These are phyloP conservation scores for Myotis daubentonii DNA, from an alignment of 2,797 vertebrate species.

Conservation along the genomic window DNA sequence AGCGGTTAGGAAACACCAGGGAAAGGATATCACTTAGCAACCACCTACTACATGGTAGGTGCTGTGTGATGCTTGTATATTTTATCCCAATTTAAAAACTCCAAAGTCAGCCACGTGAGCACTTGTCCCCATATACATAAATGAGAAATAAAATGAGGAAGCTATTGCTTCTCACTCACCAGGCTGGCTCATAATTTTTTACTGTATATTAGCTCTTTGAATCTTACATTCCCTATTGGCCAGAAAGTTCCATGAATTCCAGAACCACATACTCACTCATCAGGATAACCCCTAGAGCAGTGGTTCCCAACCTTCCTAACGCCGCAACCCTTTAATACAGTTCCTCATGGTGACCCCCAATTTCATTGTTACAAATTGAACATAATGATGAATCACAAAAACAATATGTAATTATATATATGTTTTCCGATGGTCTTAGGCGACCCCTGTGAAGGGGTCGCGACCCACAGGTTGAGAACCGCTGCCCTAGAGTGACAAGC, in stretches of 20 bases:
- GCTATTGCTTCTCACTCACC: background rate
- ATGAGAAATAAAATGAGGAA: background rate
- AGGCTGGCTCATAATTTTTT: background rate
- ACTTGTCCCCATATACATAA: background rate
- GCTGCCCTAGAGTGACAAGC: background rate
- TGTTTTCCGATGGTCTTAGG: too few relatives aligned
- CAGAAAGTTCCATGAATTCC: background rate
- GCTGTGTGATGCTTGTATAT: background rate
- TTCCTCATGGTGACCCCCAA: too few relatives aligned
- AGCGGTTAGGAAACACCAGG: background rate
- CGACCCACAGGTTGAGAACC: too few relatives aligned
- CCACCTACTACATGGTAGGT: background rate
- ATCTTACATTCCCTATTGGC: background rate
- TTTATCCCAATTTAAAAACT: background rate
- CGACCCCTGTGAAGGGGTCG: too few relatives aligned
- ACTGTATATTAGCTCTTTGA: background rate
- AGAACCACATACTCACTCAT: background rate
- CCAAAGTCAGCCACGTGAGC: background rate
- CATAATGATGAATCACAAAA: too few relatives aligned
- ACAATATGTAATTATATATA: too few relatives aligned
- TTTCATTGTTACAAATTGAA: too few relatives aligned
- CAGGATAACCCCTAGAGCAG: background rate
- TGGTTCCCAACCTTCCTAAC: too few relatives aligned
- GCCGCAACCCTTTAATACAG: too few relatives aligned
- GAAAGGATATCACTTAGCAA: background rate